Percentiles rank a stretch among this genome's conserved stretches.
phyloP scores from a whole-genome alignment of 2,888 invertebrate species.

The Ametastegia equiseti region DNA sequence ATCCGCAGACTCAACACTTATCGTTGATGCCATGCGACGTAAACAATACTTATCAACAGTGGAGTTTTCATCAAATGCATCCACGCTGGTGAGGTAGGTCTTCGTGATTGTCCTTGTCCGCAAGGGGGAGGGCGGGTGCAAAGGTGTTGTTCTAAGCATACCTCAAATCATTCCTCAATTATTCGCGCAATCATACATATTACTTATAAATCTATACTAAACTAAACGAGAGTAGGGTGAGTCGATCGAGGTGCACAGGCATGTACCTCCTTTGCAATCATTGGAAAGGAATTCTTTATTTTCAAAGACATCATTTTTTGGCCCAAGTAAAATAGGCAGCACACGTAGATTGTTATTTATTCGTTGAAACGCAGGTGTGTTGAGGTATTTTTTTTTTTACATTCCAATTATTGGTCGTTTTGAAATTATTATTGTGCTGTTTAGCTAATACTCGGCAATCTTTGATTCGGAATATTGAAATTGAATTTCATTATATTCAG shows the following conservation, averaged over 20 bases:
- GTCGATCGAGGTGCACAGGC: background rate
- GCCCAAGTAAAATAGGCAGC: background rate
- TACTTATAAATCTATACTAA: constrained; percentile 4
- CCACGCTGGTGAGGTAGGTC: constrained; percentile 80
- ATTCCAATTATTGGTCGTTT: background rate
- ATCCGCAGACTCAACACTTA: constrained; percentile 88
- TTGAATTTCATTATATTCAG: background rate
- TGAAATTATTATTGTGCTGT: background rate
- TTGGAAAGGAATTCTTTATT: background rate
- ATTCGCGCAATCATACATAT: background rate
- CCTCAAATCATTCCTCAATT: constrained; percentile 26
- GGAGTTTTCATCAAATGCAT: constrained; percentile 88
- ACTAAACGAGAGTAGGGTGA: background rate
- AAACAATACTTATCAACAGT: constrained; percentile 92
- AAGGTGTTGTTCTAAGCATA: constrained; percentile 7
- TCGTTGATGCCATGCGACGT: constrained; percentile 90
- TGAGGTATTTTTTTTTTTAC: background rate
- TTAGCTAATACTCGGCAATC: background rate
- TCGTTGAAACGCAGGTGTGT: constrained; percentile 4
- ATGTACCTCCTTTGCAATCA: background rate
- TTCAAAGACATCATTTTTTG: background rate
- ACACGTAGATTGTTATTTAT: constrained; percentile 6
- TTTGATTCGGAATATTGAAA: background rate
- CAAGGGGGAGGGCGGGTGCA: background rate
- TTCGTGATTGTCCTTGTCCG: background rate